phyloP scores from a whole-genome alignment of 2,113 vertebrate genomes.

The Eolophus roseicapilla region DNA sequence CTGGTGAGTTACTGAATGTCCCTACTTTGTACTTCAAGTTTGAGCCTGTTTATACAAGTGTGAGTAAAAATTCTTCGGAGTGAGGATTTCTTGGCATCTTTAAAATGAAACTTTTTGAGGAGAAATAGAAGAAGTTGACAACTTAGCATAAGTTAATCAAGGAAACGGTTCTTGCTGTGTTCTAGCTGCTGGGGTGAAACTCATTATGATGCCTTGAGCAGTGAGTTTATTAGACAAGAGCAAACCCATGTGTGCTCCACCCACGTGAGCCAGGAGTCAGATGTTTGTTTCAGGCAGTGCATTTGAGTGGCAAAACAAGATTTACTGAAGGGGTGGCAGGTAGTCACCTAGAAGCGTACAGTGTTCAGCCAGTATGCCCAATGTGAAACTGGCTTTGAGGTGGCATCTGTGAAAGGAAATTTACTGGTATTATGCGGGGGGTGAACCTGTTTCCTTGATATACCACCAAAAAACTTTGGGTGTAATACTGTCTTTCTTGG shows the following conservation, averaged over 20 bases:
- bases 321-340: neutral
- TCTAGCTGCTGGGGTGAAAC: neutral
- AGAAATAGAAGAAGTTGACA: neutral
- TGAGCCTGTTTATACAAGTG: neutral
- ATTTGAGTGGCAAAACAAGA: neutral
- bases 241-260: constrained; percentile 6
- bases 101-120: neutral
- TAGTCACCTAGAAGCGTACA: neutral
- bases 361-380: neutral
- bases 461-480: neutral
- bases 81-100: neutral
- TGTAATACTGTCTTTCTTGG: constrained; percentile 16
- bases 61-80: neutral
- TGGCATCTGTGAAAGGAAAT: neutral
- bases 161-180: neutral
- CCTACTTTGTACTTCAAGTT: neutral
- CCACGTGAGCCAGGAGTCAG: neutral
- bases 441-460: neutral
- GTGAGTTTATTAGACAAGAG: neutral
- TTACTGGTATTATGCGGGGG: neutral
- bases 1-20: neutral
- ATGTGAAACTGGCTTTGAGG: neutral
- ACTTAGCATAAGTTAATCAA: neutral
- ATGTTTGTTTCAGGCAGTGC: neutral
- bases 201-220: neutral